Evolutionary conservation across 2,113 vertebrate species (phyloP), one percentile per base, ranked within the genome.

Genomic region (Heteronetta atricapilla): DNA sequence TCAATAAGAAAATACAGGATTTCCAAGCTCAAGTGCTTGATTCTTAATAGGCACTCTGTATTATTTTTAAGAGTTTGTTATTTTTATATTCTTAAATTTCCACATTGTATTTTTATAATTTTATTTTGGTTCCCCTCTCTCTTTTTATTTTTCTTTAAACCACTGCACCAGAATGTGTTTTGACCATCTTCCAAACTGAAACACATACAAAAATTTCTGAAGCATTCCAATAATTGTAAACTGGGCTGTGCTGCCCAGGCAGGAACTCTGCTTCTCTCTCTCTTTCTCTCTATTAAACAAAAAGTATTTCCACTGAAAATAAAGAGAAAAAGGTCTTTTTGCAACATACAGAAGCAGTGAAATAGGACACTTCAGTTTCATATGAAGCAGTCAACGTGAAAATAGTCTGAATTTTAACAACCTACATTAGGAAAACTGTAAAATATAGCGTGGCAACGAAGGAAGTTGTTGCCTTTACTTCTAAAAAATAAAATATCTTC

Each of bases 161-260:
- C 95, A 91, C 92, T 95, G 91, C 95, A 95, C 82, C 91, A 96
- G 96, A 96, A 96, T 96, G 96, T 85, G 82, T 96, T 94, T 97
- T 97, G 96, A 97, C 88, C 94, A 80, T 56, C 59, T 94, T 97
- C 96, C 96, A 97, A 97, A 94, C 94, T 97, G 96, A 96, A 97
- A 96, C 92, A 96, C 75, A 10, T 89, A 96, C 96, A 97, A 96
- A 97, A 96, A 97, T 96, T 94, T 97, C 94, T 92, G 90, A 88
- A 92, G 95, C 96, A 96, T 97, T 97, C 96, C 96, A 96, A 92
- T 94, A 97, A 96, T 83, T 96, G 96, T 94, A 96, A 97, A 96
- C 87, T 92, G 91, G 96, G 94, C 87, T 96, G 94, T 70, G 75
- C 95, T 96, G 91, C 90, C 94, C 94, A 94, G 94, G 95, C 92